Base-by-base conservation (phyloP, 2,113 vertebrate genomes). In the Microcebus jonahi region DNA sequence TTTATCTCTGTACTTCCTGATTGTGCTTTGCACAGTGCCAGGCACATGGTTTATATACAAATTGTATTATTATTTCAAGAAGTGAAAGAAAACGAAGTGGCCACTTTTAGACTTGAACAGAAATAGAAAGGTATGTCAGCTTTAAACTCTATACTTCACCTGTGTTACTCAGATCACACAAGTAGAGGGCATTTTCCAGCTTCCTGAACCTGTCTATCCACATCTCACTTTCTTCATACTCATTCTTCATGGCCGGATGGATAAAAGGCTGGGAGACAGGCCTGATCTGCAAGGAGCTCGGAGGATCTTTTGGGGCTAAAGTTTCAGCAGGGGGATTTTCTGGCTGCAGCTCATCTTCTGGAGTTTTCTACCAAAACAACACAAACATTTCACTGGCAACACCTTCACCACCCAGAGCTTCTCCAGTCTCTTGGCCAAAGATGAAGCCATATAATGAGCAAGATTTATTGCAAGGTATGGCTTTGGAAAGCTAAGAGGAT, bases 161-260 rank as follows among this genome's bases (percentile, higher is more conserved):
- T 91, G 97, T 98, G 57, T 98, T 98, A 94, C 96, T 97, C 42
- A 95, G 81, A 76, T 98, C 98, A 90, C 96, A 97, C 39, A 98
- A 39, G 68, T 97, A 92, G 50, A 98, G 84, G 31, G 96, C 97
- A 39, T 89, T 98, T 91, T 98, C 98, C 82, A 98, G 94, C 85
- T 98, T 98, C 34, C 97, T 95, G 95, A 97, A 96, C 20, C 97
- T 97, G 67, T 98, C 83, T 31, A 98, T 98, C 98, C 98, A 98
- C 0, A 67, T 91, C 34, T 98, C 97, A 9, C 12, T 39, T 55
- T 97, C 95, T 11, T 93, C 94, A 63, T 59, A 34, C 14, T 86
- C 36, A 0, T 85, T 95, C 34, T 68, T 79, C 53, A 71, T 36
- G 14, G 25, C 29, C 9, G 65, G 67, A 77, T 27, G 89, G 14